These are phyloP conservation scores for Pelodytes ibericus DNA, from an alignment of 2,797 vertebrate genomes.

Conservation along the genomic window DNA sequence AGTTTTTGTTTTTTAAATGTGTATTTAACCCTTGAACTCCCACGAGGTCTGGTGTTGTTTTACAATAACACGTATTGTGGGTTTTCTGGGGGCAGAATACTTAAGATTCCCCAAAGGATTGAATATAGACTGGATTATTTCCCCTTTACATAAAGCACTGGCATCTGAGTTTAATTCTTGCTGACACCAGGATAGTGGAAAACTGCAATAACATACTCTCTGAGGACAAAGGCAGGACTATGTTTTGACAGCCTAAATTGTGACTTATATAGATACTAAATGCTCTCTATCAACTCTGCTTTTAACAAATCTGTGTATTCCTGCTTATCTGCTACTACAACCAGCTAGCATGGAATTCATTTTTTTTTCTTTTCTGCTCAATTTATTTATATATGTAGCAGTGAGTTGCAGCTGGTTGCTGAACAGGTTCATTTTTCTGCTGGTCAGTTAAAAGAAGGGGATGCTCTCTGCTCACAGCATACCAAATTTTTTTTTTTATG, in stretches of 20 bases:
- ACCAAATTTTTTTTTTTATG: no score
- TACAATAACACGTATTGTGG: neutral
- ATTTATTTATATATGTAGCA: conserved; percentile 64
- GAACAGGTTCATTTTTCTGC: conserved; percentile 84
- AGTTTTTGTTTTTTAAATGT: neutral
- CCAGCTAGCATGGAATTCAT: conserved; percentile 52
- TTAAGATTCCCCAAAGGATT: conserved; percentile 63
- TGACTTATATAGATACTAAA: conserved; percentile 56
- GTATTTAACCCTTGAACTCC: neutral
- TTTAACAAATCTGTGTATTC: conserved; percentile 67
- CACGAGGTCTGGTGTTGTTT: neutral
- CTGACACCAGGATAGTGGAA: conserved; percentile 39
- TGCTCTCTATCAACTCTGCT: conserved; percentile 59
- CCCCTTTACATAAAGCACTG: conserved; percentile 30
- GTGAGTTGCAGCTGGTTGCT: conserved; percentile 73
- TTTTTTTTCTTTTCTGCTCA: conserved; percentile 62
- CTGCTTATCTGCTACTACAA: conserved; percentile 53
- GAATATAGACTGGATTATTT: conserved; percentile 5
- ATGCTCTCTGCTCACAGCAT: conserved; percentile 91
- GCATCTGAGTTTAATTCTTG: conserved; percentile 42
- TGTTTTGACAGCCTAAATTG: conserved; percentile 51
- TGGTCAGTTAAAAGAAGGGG: conserved; percentile 92
- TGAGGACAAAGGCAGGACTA: conserved; percentile 32
- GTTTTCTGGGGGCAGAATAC: neutral
- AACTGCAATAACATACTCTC: conserved; percentile 36